Percentiles rank a stretch among this genome's conserved stretches.
Conservation (phyloP, 2,888 invertebrate species). For the Aphidoletes aphidimyza region DNA sequence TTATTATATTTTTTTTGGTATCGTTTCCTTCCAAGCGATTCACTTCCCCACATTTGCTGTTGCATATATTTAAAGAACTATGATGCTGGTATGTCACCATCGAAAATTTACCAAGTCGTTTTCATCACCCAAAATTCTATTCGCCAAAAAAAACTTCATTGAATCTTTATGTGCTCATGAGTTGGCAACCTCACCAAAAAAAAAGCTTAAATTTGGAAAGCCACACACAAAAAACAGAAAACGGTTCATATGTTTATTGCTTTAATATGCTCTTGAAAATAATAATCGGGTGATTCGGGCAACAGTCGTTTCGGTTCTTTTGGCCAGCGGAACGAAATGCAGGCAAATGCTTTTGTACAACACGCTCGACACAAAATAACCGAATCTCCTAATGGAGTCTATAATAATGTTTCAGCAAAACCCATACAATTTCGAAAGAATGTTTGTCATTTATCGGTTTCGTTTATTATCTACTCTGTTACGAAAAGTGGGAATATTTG, state of each 20-base stretch:
- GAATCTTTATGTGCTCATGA: conserved; percentile 25
- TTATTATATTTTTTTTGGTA: too few relatives aligned
- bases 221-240: conserved; percentile 39
- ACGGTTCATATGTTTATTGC: conserved; percentile 37
- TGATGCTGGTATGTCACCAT: not conserved
- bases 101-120: not conserved
- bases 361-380: conserved; percentile 26
- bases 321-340: not conserved
- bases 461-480: conserved; percentile 15
- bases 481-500: conserved; percentile 25
- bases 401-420: conserved; percentile 32
- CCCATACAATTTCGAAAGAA: conserved; percentile 40
- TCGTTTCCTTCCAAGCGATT: not conserved
- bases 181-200: not conserved
- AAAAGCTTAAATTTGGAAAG: not conserved
- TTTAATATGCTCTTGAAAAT: conserved; percentile 50
- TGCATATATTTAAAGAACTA: conserved; percentile 2
- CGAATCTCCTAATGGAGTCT: conserved; percentile 30
- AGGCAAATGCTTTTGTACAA: not conserved
- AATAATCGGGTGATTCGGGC: conserved; percentile 47
- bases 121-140: not conserved
- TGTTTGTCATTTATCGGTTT: conserved; percentile 53
- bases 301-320: too few relatives aligned
- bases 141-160: conserved; percentile 9
- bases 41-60: not conserved